phyloP scores from a whole-genome alignment of 2,888 invertebrate genomes.

The Epirrhoe tristata region DNA sequence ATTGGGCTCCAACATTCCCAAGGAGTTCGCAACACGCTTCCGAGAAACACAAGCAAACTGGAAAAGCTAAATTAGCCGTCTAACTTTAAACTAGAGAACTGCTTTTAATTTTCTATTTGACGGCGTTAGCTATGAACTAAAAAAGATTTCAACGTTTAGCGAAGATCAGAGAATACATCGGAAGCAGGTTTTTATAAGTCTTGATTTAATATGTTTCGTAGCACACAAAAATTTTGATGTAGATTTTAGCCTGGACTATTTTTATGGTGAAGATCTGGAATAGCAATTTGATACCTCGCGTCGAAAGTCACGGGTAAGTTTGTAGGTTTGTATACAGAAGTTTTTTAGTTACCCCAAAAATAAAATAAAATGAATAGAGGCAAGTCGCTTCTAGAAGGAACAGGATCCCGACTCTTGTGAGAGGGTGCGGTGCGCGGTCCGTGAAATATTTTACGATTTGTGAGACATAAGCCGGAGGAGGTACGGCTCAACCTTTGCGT shows the following conservation, averaged over 20 bases:
- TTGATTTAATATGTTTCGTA: too few species aligned
- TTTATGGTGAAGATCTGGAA: too few species aligned
- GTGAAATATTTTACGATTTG: conserved; percentile 82
- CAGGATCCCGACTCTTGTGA: conserved; percentile 47
- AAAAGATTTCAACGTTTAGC: not conserved
- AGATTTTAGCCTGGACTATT: too few species aligned
- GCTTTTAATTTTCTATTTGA: conserved; percentile 42
- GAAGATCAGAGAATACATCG: not conserved
- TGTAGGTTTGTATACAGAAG: too few species aligned
- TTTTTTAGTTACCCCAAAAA: too few species aligned
- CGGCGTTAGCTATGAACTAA: conserved; percentile 35
- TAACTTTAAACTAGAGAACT: conserved; percentile 51
- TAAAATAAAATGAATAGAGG: not conserved
- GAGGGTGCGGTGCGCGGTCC: conserved; percentile 61
- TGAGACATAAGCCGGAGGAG: conserved; percentile 72
- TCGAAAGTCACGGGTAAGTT: too few species aligned
- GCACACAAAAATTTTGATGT: too few species aligned
- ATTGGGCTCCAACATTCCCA: conserved; percentile 73
- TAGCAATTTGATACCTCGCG: too few species aligned
- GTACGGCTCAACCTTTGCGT: conserved; percentile 66
- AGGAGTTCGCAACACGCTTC: conserved; percentile 57
- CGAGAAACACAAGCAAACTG: conserved; percentile 55
- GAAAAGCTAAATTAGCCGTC: conserved; percentile 57
- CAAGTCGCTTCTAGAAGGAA: conserved; percentile 54
- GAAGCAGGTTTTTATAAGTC: too few species aligned